phyloP scores from a whole-genome alignment of 2,797 vertebrate species.

The Okamejei kenojei region DNA sequence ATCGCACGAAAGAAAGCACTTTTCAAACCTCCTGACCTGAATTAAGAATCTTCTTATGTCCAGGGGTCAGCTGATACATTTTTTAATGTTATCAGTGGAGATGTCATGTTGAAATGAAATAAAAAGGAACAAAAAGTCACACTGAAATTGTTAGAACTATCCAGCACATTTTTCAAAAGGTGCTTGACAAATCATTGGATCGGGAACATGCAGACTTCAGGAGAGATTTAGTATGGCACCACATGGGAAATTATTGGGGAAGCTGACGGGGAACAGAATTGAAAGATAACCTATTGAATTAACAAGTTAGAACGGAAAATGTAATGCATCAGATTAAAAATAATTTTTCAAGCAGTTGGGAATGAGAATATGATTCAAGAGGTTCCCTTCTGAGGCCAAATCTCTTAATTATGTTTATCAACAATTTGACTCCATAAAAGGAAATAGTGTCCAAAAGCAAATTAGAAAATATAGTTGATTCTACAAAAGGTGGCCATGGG shows the following conservation, averaged over 20 bases:
- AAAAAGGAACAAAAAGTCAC: not conserved
- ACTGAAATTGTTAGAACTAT: not conserved
- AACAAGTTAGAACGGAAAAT: not conserved
- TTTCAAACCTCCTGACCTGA: conserved; percentile 16
- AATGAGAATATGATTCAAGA: not conserved
- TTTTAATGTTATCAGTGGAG: not conserved
- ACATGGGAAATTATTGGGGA: not conserved
- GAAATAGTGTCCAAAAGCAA: too few relatives aligned
- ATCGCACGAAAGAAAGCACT: not conserved
- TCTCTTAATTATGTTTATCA: not conserved
- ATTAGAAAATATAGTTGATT: not conserved
- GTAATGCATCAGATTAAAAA: not conserved
- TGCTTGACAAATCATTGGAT: not conserved
- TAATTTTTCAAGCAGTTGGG: not conserved
- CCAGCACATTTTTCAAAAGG: not conserved
- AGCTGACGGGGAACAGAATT: not conserved
- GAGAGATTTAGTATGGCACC: not conserved
- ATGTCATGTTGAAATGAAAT: not conserved
- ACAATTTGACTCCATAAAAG: not conserved
- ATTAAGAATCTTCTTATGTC: not conserved
- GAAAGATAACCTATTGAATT: not conserved
- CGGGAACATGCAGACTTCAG: too few relatives aligned
- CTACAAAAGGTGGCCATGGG: not conserved
- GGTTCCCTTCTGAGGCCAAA: not conserved
- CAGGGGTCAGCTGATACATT: not conserved